Evolutionary conservation across 2,888 invertebrate species (phyloP).

Genomic region (Aromia moschata): DNA sequence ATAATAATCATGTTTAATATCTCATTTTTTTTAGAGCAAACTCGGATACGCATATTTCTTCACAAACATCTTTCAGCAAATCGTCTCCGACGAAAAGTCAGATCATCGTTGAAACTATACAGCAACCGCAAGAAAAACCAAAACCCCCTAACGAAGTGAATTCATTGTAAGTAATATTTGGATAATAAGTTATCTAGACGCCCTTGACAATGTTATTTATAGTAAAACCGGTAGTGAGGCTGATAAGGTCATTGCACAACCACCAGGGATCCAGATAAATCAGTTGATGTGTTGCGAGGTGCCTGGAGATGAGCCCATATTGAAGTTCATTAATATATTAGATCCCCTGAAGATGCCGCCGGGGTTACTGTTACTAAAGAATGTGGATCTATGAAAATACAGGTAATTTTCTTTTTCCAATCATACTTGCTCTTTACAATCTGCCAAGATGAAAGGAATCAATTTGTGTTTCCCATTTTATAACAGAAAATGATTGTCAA

Average conservation of each 20-base stretch:
- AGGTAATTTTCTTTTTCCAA: no score
- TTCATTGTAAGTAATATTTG: conserved; percentile 23
- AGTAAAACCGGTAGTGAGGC: conserved; percentile 34
- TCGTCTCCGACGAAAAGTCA: conserved; percentile 82
- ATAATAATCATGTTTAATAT: no score
- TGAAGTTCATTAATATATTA: conserved; percentile 59
- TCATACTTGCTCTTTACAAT: no score
- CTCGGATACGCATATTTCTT: conserved; percentile 60
- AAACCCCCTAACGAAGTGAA: conserved; percentile 31
- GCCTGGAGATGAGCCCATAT: conserved; percentile 61
- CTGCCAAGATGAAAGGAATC: no score
- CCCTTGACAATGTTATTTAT: conserved; percentile 16
- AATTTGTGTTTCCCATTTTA: no score
- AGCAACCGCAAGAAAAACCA: conserved; percentile 57
- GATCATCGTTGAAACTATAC: conserved; percentile 79
- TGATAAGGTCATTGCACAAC: conserved; percentile 43
- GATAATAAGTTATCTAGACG: background rate
- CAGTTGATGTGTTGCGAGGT: conserved; percentile 61
- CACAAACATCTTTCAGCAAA: conserved; percentile 75
- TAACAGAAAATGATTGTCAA: no score
- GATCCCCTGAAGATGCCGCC: conserved; percentile 58
- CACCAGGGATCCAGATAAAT: conserved; percentile 60
- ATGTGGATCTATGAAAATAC: conserved; percentile 55
- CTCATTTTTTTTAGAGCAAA: conserved; percentile 64
- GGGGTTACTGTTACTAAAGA: conserved; percentile 55